Conservation (phyloP, 2,888 invertebrate species). For the Dicyrtoma fusca region DNA sequence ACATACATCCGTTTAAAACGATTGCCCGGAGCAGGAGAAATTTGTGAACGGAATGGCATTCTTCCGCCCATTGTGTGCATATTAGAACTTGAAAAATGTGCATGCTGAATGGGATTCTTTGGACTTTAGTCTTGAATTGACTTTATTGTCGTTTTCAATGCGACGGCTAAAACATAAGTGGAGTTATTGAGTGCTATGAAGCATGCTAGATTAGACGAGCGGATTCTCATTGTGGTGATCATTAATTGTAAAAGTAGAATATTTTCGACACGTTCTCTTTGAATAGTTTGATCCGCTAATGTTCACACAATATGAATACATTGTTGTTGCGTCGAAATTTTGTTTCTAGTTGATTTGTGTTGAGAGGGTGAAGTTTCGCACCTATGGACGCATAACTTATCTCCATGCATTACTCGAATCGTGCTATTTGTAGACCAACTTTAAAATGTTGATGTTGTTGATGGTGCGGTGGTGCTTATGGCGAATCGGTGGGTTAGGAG, state of each 20-base stretch:
- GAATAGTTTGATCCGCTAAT: neutral
- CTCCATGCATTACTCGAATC: too few species aligned
- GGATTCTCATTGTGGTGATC: neutral
- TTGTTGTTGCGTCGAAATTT: neutral
- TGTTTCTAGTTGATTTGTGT: neutral
- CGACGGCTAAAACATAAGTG: neutral
- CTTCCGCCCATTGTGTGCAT: conserved; percentile 28
- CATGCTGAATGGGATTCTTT: conserved; percentile 1
- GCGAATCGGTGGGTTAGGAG: too few species aligned
- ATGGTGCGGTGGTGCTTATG: too few species aligned
- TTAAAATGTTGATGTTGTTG: too few species aligned
- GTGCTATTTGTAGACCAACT: too few species aligned
- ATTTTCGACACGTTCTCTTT: conserved; percentile 20
- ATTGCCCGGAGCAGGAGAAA: conserved; percentile 31
- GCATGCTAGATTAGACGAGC: neutral
- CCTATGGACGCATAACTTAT: too few species aligned
- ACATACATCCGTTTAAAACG: neutral
- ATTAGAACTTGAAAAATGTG: conserved; percentile 28
- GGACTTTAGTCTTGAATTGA: neutral
- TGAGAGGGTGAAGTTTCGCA: too few species aligned
- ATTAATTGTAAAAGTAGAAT: conserved; percentile 14
- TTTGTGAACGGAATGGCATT: neutral
- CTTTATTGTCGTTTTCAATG: neutral
- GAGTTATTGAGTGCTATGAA: too few species aligned
- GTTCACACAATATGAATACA: neutral